Evolutionary conservation across 2,888 invertebrate species (phyloP).

Genomic region (Esperia sulphurella): DNA sequence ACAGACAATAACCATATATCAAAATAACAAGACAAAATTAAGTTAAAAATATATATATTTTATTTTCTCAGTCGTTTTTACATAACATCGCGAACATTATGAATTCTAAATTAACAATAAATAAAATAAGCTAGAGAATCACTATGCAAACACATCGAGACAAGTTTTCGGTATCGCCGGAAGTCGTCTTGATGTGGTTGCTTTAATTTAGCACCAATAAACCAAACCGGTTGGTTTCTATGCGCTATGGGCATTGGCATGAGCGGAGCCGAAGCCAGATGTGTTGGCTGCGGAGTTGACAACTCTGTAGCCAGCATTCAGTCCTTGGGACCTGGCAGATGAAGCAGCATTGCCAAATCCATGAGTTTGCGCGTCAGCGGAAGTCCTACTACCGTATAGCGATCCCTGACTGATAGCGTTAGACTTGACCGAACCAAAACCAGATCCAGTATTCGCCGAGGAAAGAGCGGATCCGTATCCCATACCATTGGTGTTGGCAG

Average conservation of each 20-base stretch:
- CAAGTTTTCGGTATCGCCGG: conserved; percentile 46
- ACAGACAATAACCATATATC: background rate
- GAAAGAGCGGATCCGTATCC: conserved; percentile 32
- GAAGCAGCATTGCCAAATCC: conserved; percentile 53
- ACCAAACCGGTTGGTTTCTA: conserved; percentile 23
- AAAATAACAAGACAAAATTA: background rate
- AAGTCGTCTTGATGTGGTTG: conserved; percentile 71
- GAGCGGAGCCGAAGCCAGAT: conserved; percentile 45
- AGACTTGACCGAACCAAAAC: conserved; percentile 24
- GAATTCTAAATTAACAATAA: conserved; percentile 25
- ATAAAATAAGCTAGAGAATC: conserved; percentile 28
- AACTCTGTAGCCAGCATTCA: conserved; percentile 43
- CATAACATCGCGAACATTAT: conserved; percentile 2
- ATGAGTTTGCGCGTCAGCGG: conserved; percentile 41
- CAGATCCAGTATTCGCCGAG: conserved; percentile 29
- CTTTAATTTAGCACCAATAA: conserved; percentile 19
- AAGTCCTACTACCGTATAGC: conserved; percentile 30
- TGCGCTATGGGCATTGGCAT: conserved; percentile 47
- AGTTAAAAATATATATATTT: conserved; percentile 15
- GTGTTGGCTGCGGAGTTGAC: conserved; percentile 50
- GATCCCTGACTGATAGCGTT: conserved; percentile 21
- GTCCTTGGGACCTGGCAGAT: conserved; percentile 42
- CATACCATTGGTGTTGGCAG: conserved; percentile 22
- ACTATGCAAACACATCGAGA: conserved; percentile 65
- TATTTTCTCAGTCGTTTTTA: conserved; percentile 6